Evolutionary conservation across 2,113 vertebrate genomes (phyloP), one percentile per base, ranked within the genome.

Genomic region (Hylia prasina): DNA sequence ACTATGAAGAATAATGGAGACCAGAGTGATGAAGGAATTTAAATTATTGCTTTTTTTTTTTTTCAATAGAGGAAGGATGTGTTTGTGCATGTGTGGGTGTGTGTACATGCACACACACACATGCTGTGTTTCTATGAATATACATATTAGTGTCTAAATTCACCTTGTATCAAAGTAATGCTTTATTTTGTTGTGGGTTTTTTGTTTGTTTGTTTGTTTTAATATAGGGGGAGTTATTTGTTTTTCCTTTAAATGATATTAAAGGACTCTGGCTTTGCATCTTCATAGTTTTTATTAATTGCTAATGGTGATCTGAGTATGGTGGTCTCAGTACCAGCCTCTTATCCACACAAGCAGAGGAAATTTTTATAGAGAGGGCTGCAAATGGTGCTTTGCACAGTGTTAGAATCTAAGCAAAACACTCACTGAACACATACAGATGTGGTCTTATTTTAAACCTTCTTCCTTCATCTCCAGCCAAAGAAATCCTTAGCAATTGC

Each of bases 391-490:
- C 58, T 79, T 73, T 82, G 42, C 63, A 47, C 15, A 45, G 37
- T 57, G 33, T 65, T 88, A 58, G 42, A 94, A 73, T 86, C 89
- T 82, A 63, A 95, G 75, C 33, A 95, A 91, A 94, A 94, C 84
- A 61, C 45, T 91, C 57, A 66, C 3, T 61, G 66, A 70, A 54
- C 35, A 44, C 50, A n/a, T 42, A 68, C 65, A 95, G 78, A 94
- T 54, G 42, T 90, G 35, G 60, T 75, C 82, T 82, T 83, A 94
- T 91, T 94, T 95, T 72, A 93, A 94, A 82, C 7, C 35, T 89
- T 91, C 40, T 89, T 80, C 63, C 87, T 94, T 96, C 82, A 95
- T 90, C 82, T 90, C 33, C 33, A 81, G 90, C 90, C 93, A 96
- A 93, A 90, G 42, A 95, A 96, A 94, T 79, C 63, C 64, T 94